A percentile compares a stretch with the other conserved stretches of the same genome.
Conservation (phyloP, 2,888 invertebrate genomes). For the Drosophila subquinaria region DNA sequence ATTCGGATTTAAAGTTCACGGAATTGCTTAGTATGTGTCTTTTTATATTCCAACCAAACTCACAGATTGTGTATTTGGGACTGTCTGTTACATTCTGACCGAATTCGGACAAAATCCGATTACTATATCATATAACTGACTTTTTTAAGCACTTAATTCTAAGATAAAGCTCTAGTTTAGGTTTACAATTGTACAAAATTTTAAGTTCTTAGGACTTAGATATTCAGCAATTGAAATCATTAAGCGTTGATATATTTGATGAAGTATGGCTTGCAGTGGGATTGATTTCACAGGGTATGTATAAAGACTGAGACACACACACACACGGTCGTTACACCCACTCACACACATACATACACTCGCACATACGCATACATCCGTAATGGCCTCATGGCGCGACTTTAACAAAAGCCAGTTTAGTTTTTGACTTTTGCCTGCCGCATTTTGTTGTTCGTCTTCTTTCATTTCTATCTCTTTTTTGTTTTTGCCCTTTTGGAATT, state of each 20-base stretch:
- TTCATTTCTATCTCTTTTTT: conserved; percentile 20
- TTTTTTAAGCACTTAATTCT: too few species aligned
- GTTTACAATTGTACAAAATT: background rate
- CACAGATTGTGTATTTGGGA: too few species aligned
- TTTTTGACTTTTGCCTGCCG: conserved; percentile 75
- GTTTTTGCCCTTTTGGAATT: conserved; percentile 9
- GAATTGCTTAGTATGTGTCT: too few species aligned
- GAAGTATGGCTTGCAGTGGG: background rate
- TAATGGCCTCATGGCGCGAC: conserved; percentile 75
- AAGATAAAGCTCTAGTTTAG: too few species aligned
- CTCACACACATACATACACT: conserved; percentile 11
- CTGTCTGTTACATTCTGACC: too few species aligned
- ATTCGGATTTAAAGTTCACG: too few species aligned
- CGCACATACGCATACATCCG: conserved; percentile 42
- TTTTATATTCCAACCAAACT: too few species aligned
- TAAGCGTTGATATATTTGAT: background rate
- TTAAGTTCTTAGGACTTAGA: too few species aligned
- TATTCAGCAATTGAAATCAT: background rate
- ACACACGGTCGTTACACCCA: conserved; percentile 51
- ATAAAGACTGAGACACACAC: conserved; percentile 27
- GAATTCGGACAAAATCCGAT: too few species aligned
- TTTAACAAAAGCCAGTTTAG: conserved; percentile 77
- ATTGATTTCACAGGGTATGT: conserved; percentile 45
- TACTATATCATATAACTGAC: too few species aligned
- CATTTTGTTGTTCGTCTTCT: conserved; percentile 25